Conservation (phyloP, 2,797 vertebrate species). For the Hydrophis major region DNA sequence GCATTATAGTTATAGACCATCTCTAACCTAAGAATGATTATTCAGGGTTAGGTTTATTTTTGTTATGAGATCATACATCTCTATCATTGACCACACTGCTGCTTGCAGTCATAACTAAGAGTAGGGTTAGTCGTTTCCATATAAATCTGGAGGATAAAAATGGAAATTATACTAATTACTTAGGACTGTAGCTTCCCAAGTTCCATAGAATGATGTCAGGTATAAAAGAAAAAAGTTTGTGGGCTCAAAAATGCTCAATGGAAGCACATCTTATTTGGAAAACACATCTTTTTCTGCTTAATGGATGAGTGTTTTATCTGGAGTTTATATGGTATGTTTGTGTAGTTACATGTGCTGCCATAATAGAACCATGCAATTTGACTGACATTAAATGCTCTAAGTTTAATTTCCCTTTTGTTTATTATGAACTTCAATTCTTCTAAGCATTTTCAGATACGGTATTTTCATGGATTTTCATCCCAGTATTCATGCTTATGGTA, state of each 20-base stretch:
- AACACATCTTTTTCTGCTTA: not conserved
- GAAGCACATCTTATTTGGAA: not conserved
- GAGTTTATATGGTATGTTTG: not conserved
- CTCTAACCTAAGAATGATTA: not conserved
- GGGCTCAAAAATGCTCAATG: not conserved
- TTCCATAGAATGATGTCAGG: conserved; percentile 8
- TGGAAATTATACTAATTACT: conserved; percentile 17
- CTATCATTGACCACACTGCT: conserved; percentile 3
- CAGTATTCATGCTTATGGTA: not conserved
- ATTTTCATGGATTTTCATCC: not conserved
- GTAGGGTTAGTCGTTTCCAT: conserved; percentile 20
- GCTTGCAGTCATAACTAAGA: conserved; percentile 1
- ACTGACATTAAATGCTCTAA: not conserved
- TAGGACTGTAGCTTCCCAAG: conserved; percentile 17
- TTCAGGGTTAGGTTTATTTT: conserved; percentile 43
- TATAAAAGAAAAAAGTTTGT: not conserved
- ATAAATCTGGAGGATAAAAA: conserved; percentile 24
- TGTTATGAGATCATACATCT: conserved; percentile 5
- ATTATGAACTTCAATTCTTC: not conserved
- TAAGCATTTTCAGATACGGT: not conserved
- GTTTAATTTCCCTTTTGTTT: not conserved
- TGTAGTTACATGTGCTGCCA: not conserved
- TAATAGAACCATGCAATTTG: not conserved
- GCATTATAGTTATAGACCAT: not conserved
- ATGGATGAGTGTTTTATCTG: not conserved